Percentiles rank a stretch among this genome's conserved stretches.
These are phyloP conservation scores for Euclidia mi DNA, from an alignment of 2,888 invertebrate species.

Conservation along the genomic window DNA sequence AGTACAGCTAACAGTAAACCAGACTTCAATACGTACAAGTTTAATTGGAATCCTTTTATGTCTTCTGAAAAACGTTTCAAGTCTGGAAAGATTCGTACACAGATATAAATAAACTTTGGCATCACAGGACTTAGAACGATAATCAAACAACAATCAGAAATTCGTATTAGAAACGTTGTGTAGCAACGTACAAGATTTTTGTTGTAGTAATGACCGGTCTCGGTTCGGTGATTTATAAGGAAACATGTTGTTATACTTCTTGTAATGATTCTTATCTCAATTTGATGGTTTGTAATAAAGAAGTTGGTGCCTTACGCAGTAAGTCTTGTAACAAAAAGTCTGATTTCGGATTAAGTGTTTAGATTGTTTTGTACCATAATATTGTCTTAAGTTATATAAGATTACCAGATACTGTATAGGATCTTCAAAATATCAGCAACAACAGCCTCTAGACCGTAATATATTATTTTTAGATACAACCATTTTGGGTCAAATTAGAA, in stretches of 20 bases:
- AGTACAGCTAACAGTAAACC: not conserved
- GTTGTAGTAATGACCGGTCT: constrained; percentile 35
- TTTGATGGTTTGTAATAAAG: too few species aligned
- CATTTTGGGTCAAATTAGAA: constrained; percentile 62
- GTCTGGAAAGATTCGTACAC: not conserved
- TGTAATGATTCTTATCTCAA: too few species aligned
- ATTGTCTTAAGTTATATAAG: too few species aligned
- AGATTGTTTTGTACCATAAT: too few species aligned
- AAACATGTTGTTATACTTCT: constrained; percentile 5
- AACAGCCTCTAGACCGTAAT: too few species aligned
- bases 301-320: too few species aligned
- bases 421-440: too few species aligned
- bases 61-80: not conserved
- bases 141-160: constrained; percentile 2
- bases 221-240: constrained; percentile 18
- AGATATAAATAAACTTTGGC: not conserved
- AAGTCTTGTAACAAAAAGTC: too few species aligned
- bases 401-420: too few species aligned
- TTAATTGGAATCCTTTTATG: not conserved
- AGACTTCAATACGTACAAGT: not conserved
- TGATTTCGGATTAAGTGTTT: too few species aligned
- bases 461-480: constrained; percentile 25
- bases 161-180: not conserved
- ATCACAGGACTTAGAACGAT: not conserved
- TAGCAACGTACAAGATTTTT: constrained; percentile 16